Percentiles rank a stretch among this genome's conserved stretches.
Conservation (phyloP, 2,888 invertebrate species). For the Dusona sp. region DNA sequence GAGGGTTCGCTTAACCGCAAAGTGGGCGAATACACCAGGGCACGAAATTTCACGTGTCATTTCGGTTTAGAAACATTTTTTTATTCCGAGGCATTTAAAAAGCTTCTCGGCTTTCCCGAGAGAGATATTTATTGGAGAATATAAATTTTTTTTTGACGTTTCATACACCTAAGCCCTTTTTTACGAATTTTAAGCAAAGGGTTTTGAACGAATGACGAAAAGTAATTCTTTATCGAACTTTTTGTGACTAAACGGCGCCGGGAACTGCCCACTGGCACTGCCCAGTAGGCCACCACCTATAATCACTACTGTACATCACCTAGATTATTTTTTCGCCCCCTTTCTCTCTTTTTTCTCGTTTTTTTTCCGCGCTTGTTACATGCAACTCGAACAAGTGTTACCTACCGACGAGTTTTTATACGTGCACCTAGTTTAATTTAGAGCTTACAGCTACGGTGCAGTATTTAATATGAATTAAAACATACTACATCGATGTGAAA, state of each 20-base stretch:
- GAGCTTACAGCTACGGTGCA: constrained; percentile 44
- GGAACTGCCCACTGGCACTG: constrained; percentile 63
- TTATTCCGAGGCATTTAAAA: background rate
- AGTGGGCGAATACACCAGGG: background rate
- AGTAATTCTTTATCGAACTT: constrained; percentile 17
- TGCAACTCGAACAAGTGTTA: constrained; percentile 11
- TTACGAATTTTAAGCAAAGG: background rate
- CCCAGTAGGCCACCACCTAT: constrained; percentile 48
- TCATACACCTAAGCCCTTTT: background rate
- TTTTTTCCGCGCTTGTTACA: constrained; percentile 13
- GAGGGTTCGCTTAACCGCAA: background rate
- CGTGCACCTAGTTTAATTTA: constrained; percentile 32
- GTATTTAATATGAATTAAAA: constrained; percentile 35
- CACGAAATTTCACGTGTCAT: background rate
- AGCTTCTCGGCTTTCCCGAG: background rate
- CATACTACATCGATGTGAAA: constrained; percentile 64
- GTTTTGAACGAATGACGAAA: background rate
- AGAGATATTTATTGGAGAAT: background rate
- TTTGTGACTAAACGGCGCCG: constrained; percentile 32
- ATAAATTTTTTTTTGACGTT: background rate
- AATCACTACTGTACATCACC: constrained; percentile 34
- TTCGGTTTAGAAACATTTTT: background rate
- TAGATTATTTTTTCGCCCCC: constrained; percentile 27
- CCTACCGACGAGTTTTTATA: constrained; percentile 37
- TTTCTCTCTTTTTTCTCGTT: background rate